These are phyloP conservation scores for Natrix natrix DNA, from an alignment of 2,797 vertebrate species.

Conservation along the genomic window DNA sequence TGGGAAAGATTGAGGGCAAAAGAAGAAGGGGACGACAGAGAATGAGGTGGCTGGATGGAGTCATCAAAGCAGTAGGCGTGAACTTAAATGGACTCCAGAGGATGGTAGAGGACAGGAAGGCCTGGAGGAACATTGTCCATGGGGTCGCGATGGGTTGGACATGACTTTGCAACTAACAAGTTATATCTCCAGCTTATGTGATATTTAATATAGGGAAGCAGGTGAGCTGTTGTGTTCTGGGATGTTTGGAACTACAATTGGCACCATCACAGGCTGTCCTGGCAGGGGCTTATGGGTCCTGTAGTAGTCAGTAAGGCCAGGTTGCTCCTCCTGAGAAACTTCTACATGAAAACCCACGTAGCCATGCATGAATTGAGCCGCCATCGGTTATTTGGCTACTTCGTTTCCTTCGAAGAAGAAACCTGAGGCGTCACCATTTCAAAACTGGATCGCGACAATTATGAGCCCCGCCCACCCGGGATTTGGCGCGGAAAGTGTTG, in stretches of 20 bases:
- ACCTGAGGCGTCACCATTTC: background rate
- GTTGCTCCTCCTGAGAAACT: background rate
- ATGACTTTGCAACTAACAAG: background rate
- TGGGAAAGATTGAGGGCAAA: too few relatives aligned
- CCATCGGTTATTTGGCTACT: background rate
- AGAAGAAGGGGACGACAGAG: too few relatives aligned
- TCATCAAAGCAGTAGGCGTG: too few relatives aligned
- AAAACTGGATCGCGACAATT: background rate
- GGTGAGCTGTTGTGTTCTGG: too few relatives aligned
- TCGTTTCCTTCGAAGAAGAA: background rate
- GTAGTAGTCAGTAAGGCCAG: background rate
- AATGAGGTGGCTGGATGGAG: too few relatives aligned
- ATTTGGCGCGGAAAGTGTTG: background rate
- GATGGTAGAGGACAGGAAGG: too few relatives aligned
- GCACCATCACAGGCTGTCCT: background rate
- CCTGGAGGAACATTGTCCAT: too few relatives aligned
- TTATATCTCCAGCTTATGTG: background rate
- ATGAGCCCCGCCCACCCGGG: background rate
- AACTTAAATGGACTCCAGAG: too few relatives aligned
- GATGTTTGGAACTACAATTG: background rate
- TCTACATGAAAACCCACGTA: background rate
- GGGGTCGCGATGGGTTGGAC: too few relatives aligned
- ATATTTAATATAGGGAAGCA: background rate
- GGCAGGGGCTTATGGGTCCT: background rate
- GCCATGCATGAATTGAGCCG: background rate